Evolutionary conservation across 2,888 invertebrate species (phyloP).

Genomic region (Sisyra terminalis): DNA sequence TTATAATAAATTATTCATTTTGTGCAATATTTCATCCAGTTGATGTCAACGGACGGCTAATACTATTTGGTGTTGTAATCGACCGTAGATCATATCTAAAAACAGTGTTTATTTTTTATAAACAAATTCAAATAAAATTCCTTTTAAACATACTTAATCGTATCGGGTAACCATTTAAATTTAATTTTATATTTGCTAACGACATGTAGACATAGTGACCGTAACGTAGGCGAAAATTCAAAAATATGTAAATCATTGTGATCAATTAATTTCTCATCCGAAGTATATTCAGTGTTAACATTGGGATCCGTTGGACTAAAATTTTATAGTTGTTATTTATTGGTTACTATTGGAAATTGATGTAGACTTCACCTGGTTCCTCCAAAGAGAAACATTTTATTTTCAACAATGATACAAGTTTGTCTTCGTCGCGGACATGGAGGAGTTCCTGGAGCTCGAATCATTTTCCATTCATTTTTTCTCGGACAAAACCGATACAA

Average conservation of each 20-base stretch:
- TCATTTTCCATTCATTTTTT: conserved; percentile 40
- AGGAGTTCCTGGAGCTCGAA: conserved; percentile 38
- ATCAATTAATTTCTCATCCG: conserved; percentile 43
- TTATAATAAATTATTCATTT: too few species aligned
- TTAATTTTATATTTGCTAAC: conserved; percentile 50
- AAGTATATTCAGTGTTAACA: conserved; percentile 22
- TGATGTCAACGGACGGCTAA: conserved; percentile 32
- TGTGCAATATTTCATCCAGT: conserved; percentile 2
- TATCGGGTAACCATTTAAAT: conserved; percentile 41
- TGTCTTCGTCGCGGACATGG: conserved; percentile 56
- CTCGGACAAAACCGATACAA: conserved; percentile 54
- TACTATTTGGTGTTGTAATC: conserved; percentile 55
- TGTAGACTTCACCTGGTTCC: conserved; percentile 56
- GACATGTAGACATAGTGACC: conserved; percentile 49
- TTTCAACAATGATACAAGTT: conserved; percentile 58
- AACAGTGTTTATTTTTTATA: conserved; percentile 5
- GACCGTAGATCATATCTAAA: conserved; percentile 45
- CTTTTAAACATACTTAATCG: conserved; percentile 37
- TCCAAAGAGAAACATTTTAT: conserved; percentile 70
- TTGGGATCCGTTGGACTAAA: conserved; percentile 12
- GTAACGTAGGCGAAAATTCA: conserved; percentile 60
- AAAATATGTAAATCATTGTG: conserved; percentile 71
- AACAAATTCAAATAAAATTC: not conserved
- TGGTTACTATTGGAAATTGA: not conserved
- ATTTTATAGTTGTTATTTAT: not conserved